phyloP scores from a whole-genome alignment of 1,140 invertebrate genomes.

The Amphibalanus amphitrite region DNA sequence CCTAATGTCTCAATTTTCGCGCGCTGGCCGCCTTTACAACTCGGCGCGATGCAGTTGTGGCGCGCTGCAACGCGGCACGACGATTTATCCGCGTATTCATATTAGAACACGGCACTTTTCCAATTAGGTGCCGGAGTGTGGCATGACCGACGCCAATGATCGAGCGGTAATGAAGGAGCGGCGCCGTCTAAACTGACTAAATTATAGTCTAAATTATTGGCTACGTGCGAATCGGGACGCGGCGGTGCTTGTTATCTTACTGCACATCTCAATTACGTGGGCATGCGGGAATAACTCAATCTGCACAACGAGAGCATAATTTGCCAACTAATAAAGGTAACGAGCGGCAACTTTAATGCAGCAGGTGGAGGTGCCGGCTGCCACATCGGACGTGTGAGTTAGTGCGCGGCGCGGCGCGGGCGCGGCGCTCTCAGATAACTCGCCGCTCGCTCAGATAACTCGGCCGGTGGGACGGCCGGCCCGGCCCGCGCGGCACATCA shows the following conservation, averaged over 20 bases:
- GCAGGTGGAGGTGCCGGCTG: background rate
- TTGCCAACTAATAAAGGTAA: conserved; percentile 2
- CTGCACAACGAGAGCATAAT: conserved; percentile 1
- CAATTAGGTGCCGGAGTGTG: background rate
- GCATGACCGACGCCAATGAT: background rate
- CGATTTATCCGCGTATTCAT: background rate
- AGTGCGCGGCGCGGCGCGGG: background rate
- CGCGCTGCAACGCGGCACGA: background rate
- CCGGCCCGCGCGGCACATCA: no score
- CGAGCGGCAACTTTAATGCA: background rate
- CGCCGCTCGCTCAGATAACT: no score
- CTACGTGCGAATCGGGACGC: background rate
- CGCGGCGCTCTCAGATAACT: background rate
- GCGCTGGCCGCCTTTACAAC: background rate
- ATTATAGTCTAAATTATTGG: background rate
- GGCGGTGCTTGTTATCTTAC: background rate
- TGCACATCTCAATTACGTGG: background rate
- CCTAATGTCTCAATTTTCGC: background rate
- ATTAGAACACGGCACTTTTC: background rate
- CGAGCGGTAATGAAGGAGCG: background rate
- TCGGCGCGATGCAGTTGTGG: background rate
- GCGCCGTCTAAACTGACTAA: background rate
- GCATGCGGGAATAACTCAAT: background rate
- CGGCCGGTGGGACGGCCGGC: no score
- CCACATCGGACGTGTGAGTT: background rate